Evolutionary conservation across 2,888 invertebrate species (phyloP), one percentile per base, ranked within the genome.

Genomic region (Cataglyphis cursor): DNA sequence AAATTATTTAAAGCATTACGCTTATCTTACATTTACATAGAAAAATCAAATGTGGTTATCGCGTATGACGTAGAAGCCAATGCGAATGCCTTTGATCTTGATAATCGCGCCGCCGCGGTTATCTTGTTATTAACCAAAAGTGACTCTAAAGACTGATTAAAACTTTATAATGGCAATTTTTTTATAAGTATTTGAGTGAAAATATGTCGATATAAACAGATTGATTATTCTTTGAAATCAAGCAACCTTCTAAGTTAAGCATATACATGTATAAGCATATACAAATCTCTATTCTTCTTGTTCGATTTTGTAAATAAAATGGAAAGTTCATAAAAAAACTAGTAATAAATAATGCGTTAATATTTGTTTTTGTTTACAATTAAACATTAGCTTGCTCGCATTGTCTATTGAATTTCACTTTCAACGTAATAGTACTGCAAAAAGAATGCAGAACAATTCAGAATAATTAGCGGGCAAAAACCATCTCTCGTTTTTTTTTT

Each of bases 91-190:
- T 38, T 15, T 15, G 2, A 62, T 9, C 44, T 73, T 31, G 28
- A 28, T 57, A 8, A 41, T 28, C 4, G 8, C n/a, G 61, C 6
- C 18, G 59, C 9, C 24, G 12, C 24, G 15, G 18, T 5, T 18
- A 8, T 57, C 24, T 51, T 38, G 2, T 41, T 41, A 28, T 31
- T 12, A 78, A 10, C n/a, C 21, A 12, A 21, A 74, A 21, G 15
- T 70, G 21, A 18, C 48, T 76, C 59, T 61, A 72, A 78, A 78
- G 72, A 72, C 78, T 80, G 72, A 59, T 59, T n/a, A 80, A 80
- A 59, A 80, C 24, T 70, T 44, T 80, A 78, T 38, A 70, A 57
- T 78, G 21, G 10, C 31, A 70, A 35, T 54, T 38, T 64, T 76
- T 31, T 68, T 18, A 10, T 18, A 51, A 44, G 12, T 24, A 44